Evolutionary conservation across 2,888 invertebrate genomes (phyloP), one percentile per base, ranked within the genome.

Genomic region (Acholoe squamosa): DNA sequence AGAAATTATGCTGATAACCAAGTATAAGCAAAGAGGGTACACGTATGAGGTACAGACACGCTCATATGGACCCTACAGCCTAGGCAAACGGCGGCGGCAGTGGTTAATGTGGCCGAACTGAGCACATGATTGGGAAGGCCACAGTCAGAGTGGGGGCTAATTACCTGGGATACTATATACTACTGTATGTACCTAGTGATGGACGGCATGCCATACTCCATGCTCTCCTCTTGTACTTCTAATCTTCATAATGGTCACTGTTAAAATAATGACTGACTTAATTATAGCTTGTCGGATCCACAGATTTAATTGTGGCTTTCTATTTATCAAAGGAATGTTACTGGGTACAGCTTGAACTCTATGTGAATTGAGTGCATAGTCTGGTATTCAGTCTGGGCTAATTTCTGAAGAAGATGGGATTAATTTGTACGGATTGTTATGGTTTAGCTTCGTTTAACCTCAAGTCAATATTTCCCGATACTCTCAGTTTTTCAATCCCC

Each of bases 41-140:
- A n/a, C 54, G 61, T 19, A 61, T n/a, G 61, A 61, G 61, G 61
- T 19, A n/a, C n/a, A 61, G 61, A 61, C 61, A 61, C 61, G 61
- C 61, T 61, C n/a, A 61, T n/a, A n/a, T 61, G 61, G 61, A 19
- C 1, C 61, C n/a, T 19, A 19, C 61, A 3, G 12, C 5, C 61
- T 19, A 19, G n/a, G 61, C 19, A 19, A 61, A n/a, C 22, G 61
- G 61, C 61, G n/a, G 61, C 22, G 61, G 61, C 12, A 7, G n/a
- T 43, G 61, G 22, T n/a, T 61, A 61, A 61, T 61, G 61, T 61
- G n/a, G 12, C 61, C n/a, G 61, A 61, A 61, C 61, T 61, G 61
- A 61, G n/a, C 22, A 61, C 61, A 61, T 61, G 61, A n/a, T n/a
- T 61, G 61, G 61, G 61, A 19, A n/a, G 19, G 61, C 3, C 61